phyloP scores from a whole-genome alignment of 1,140 invertebrate species.

The Aradophagus sp. region DNA sequence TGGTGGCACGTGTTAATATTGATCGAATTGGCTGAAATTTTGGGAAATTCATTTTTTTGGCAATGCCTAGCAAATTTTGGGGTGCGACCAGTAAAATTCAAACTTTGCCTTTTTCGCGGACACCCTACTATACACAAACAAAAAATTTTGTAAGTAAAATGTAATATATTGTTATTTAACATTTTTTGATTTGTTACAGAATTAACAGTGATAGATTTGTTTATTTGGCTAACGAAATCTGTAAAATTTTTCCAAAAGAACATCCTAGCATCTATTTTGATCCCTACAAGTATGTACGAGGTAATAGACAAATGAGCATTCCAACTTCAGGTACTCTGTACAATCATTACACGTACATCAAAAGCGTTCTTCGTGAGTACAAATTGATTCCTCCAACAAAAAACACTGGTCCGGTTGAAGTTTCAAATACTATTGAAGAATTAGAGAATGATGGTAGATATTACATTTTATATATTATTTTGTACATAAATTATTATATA shows the following conservation, averaged over 20 bases:
- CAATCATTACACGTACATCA: slow-evolving; percentile 8
- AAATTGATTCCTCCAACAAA: too few species aligned
- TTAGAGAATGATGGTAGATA: not conserved
- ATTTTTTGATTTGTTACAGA: slow-evolving; percentile 7
- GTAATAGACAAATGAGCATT: not conserved
- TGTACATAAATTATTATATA: slow-evolving; percentile 3
- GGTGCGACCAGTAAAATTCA: too few species aligned
- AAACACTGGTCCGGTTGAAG: too few species aligned
- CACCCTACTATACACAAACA: too few species aligned
- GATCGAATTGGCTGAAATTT: too few species aligned
- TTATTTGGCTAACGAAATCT: slow-evolving; percentile 12
- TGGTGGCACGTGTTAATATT: too few species aligned
- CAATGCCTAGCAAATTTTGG: too few species aligned
- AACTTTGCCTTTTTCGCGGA: too few species aligned
- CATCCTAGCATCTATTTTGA: not conserved
- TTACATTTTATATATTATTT: not conserved
- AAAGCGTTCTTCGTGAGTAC: not conserved
- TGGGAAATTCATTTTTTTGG: too few species aligned
- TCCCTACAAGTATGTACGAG: slow-evolving; percentile 10
- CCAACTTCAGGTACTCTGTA: slow-evolving; percentile 5
- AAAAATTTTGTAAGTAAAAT: too few species aligned
- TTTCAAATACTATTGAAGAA: too few species aligned
- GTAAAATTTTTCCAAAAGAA: slow-evolving; percentile 7
- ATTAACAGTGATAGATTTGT: slow-evolving; percentile 5
- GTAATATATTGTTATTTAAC: too few species aligned